Evolutionary conservation across 2,797 vertebrate species (phyloP).

Genomic region (Girardinus metallicus): DNA sequence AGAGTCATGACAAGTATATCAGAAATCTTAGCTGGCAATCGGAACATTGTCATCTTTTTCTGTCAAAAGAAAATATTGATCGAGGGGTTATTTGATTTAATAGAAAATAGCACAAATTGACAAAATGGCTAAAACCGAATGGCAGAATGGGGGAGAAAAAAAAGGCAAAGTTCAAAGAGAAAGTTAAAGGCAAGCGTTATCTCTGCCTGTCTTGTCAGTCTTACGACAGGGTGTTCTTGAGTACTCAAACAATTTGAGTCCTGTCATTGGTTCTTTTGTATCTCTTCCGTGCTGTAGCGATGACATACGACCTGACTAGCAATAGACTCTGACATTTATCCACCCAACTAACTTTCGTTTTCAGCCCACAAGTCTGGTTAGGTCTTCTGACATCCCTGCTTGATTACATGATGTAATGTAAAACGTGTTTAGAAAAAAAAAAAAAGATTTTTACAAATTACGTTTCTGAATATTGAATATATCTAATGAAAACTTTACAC

Average conservation of each 20-base stretch:
- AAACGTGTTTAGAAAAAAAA: conserved; percentile 20
- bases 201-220: conserved; percentile 52
- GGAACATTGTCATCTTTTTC: conserved; percentile 36
- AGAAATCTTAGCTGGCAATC: conserved; percentile 41
- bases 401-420: conserved; percentile 15
- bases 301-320: conserved; percentile 35
- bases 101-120: conserved; percentile 11
- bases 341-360: conserved; percentile 7
- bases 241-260: conserved; percentile 30
- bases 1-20: conserved; percentile 46
- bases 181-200: conserved; percentile 40
- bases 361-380: conserved; percentile 12
- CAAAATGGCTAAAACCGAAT: conserved; percentile 31
- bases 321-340: conserved; percentile 22
- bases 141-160: not conserved
- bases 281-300: conserved; percentile 26
- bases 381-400: conserved; percentile 8
- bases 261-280: conserved; percentile 8
- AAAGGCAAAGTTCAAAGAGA: conserved; percentile 42
- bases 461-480: conserved; percentile 37
- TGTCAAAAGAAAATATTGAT: conserved; percentile 45
- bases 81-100: conserved; percentile 18
- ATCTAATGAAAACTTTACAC: conserved; percentile 29
- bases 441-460: conserved; percentile 6
- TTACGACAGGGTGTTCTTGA: conserved; percentile 44